Base-by-base conservation (phyloP, 30 jellyfish, hydroid and myxozoan species). In the Nemopilema nomurai region DNA sequence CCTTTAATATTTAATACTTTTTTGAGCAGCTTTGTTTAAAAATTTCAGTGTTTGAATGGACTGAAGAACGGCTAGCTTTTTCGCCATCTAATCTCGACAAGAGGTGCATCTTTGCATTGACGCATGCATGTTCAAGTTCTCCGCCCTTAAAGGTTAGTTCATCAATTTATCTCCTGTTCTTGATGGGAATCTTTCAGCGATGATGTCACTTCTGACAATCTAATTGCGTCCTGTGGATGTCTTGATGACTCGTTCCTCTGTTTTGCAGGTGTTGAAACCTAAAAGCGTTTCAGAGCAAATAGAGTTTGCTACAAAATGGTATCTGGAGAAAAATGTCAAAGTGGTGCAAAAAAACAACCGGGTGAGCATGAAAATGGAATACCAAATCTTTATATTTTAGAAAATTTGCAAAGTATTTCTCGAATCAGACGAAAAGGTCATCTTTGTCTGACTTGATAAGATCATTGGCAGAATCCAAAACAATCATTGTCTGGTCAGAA, bases 71-170 rank as follows among this genome's bases (percentile, higher is more conserved):
- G 18, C 87, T 84, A 49, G 71, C 93, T 51, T 63, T 53, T 51
- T 51, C 93, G 19, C 93, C 93, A n/a, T 72, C 78, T 31, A 76
- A 74, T 32, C 81, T 57, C 23, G 93, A 90, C 25, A 33, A 51
- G 32, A 65, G 92, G 8, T 83, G 86, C 74, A 66, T 91, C 22
- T 84, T 84, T 66, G 63, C 80, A 18, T 62, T 84, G 49, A 84
- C 96, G 9, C 89, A 78, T 85, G 92, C 90, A 22, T 69, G 96
- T 21, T 66, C 89, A 18, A 74, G 89, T 50, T 91, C 90, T 26
- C 96, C 97, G 21, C 68, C 82, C n/a, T 73, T 90, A 19, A 83
- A 90, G 82, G 97, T 89, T 69, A 79, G 71, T 67, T 17, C 22
- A n/a, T n/a, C n/a, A n/a, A n/a, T n/a, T n/a, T n/a, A n/a, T n/a